Conservation (phyloP, 2,888 invertebrate genomes). For the Dryomyza anilis region DNA sequence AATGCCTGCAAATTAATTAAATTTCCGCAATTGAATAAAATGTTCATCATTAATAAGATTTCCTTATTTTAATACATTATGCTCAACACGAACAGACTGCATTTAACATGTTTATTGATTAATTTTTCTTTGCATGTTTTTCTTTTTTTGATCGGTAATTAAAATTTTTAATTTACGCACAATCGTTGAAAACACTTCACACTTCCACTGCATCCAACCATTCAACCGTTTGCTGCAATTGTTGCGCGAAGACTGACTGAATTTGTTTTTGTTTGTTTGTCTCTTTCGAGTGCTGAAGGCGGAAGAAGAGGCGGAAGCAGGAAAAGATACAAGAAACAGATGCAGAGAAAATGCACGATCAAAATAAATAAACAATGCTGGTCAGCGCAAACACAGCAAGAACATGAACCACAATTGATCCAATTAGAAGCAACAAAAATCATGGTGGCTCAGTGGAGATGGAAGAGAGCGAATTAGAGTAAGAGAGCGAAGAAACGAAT, state of each 20-base stretch:
- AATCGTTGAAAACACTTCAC: background rate
- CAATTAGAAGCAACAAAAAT: background rate
- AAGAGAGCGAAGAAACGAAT: too few species aligned
- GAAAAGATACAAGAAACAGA: too few species aligned
- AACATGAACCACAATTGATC: background rate
- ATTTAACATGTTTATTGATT: too few species aligned
- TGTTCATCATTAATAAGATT: too few species aligned
- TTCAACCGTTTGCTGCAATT: background rate
- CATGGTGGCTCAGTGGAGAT: too few species aligned
- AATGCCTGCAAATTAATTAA: too few species aligned
- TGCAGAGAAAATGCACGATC: conserved; percentile 1
- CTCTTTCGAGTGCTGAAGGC: background rate
- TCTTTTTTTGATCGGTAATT: background rate
- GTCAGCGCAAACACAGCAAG: background rate
- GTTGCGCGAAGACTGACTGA: conserved; percentile 8
- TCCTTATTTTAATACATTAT: too few species aligned
- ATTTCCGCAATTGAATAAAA: too few species aligned
- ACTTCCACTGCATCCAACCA: background rate
- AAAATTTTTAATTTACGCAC: background rate
- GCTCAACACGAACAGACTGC: too few species aligned
- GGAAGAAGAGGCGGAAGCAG: too few species aligned
- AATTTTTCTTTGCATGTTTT: too few species aligned
- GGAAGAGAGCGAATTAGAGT: background rate
- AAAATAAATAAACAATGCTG: conserved; percentile 4
- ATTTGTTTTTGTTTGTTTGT: conserved; percentile 1